Conservation (phyloP, 2,113 vertebrate species). For the Hirundichthys speculiger region DNA sequence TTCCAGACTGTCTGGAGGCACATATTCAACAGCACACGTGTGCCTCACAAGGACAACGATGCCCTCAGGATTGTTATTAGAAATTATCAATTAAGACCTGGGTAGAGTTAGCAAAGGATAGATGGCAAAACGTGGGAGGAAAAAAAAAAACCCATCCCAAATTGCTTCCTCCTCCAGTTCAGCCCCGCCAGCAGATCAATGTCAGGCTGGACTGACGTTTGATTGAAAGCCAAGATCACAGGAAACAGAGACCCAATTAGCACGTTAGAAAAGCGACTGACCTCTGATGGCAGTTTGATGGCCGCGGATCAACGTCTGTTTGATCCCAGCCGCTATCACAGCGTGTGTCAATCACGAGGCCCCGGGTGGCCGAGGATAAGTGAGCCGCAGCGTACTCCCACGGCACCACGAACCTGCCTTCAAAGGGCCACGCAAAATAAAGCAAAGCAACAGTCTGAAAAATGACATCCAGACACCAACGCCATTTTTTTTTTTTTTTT, state of each 20-base stretch:
- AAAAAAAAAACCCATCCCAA: conserved; percentile 47
- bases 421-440: background rate
- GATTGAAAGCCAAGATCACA: conserved; percentile 50
- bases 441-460: background rate
- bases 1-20: too few relatives aligned
- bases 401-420: conserved; percentile 3
- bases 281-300: conserved; percentile 59
- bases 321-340: conserved; percentile 13
- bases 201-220: conserved; percentile 49
- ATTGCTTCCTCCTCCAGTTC: conserved; percentile 47
- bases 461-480: too few relatives aligned
- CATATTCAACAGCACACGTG: too few relatives aligned
- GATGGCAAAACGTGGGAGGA: conserved; percentile 19
- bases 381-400: conserved; percentile 13
- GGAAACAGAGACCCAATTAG: conserved; percentile 58
- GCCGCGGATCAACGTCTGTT: conserved; percentile 64
- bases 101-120: conserved; percentile 21
- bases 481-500: background rate
- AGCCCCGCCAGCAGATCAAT: conserved; percentile 29
- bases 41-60: conserved; percentile 35
- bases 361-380: background rate
- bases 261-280: conserved; percentile 38
- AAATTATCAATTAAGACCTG: conserved; percentile 36
- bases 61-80: conserved; percentile 50
- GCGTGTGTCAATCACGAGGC: conserved; percentile 38